These are phyloP conservation scores for Holacanthus passer DNA, from an alignment of 2,113 vertebrate genomes.

Conservation along the genomic window DNA sequence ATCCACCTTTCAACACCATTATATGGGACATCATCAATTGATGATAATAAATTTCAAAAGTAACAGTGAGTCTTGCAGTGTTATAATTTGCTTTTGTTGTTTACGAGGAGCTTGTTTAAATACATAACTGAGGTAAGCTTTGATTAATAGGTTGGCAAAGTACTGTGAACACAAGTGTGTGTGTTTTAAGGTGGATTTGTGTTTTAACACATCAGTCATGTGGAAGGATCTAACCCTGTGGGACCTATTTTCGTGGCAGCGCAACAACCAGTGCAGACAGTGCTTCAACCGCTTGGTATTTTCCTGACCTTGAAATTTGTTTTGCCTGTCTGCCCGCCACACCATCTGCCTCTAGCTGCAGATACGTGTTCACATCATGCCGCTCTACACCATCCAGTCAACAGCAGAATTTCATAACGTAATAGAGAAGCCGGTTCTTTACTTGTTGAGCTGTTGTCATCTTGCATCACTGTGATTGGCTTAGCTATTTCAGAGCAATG, in stretches of 20 bases:
- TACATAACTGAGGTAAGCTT: not conserved
- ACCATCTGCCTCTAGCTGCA: not conserved
- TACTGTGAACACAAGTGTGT: not conserved
- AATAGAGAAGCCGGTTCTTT: not conserved
- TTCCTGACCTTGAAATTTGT: not conserved
- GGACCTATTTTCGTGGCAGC: not conserved
- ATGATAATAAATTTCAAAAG: not conserved
- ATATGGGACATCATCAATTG: not conserved
- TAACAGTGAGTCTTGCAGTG: not conserved
- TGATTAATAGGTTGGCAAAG: not conserved
- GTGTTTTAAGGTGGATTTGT: slow-evolving; percentile 27
- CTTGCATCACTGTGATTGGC: not conserved
- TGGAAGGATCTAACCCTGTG: not conserved
- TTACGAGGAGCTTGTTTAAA: not conserved
- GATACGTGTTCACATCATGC: not conserved
- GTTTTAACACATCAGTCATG: slow-evolving; percentile 26
- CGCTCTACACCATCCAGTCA: not conserved
- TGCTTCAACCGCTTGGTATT: not conserved
- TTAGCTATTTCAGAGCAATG: not conserved
- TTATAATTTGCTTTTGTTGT: not conserved
- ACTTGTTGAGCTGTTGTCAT: not conserved
- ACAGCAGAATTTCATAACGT: not conserved
- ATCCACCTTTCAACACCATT: slow-evolving; percentile 19
- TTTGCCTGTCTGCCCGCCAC: not conserved
- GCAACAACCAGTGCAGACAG: not conserved